phyloP scores from a whole-genome alignment of 1,140 invertebrate species.

The Wasmannia auropunctata region DNA sequence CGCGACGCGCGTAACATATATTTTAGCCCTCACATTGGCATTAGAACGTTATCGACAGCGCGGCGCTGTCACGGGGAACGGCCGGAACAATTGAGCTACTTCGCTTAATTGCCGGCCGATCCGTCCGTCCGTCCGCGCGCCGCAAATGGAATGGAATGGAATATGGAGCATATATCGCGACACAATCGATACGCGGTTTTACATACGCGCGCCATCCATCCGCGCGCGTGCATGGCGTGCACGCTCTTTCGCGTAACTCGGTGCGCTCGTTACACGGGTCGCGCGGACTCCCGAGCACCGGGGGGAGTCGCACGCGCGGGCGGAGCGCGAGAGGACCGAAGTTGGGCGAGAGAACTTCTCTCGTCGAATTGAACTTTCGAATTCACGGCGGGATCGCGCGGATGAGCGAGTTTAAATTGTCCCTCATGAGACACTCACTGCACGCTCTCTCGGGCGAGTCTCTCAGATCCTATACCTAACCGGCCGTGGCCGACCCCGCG shows the following conservation, averaged over 20 bases:
- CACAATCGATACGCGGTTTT: constrained; percentile 37
- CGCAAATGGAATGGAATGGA: constrained; percentile 28
- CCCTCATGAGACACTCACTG: neutral
- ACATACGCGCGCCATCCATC: neutral
- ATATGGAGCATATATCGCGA: constrained; percentile 13
- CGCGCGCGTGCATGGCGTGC: neutral
- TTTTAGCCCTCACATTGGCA: constrained; percentile 1
- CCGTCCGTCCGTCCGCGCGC: neutral
- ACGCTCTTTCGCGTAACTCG: neutral
- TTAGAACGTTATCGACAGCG: constrained; percentile 44
- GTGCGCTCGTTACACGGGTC: neutral
- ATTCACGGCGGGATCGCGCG: neutral
- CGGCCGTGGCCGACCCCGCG: neutral
- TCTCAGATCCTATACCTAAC: neutral
- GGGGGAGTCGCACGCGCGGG: neutral
- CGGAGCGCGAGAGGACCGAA: neutral
- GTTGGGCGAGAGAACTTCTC: neutral
- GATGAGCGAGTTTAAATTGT: neutral
- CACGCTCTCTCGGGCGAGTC: neutral
- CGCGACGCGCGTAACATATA: neutral
- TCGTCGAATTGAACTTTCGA: neutral
- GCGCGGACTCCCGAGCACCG: too few species aligned
- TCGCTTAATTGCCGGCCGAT: constrained; percentile 46
- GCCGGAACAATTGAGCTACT: constrained; percentile 47
- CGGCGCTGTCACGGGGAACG: constrained; percentile 17